Conservation (phyloP, 2,113 vertebrate species). For the Dasypus novemcinctus region DNA sequence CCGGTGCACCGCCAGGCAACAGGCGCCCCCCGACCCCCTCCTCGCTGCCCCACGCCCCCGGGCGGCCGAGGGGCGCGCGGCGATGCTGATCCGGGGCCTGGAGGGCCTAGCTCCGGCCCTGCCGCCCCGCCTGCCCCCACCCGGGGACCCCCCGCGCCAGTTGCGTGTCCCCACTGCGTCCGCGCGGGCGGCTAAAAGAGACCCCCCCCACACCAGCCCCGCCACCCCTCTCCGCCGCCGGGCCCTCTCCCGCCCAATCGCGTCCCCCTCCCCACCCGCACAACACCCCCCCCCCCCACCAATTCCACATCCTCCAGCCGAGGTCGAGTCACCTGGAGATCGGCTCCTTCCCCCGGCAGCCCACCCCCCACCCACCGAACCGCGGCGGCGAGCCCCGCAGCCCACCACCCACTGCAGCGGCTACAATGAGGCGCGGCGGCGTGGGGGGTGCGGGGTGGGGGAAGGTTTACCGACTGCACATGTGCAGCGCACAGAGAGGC, state of each 20-base stretch:
- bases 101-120: background rate
- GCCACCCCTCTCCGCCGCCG: background rate
- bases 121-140: background rate
- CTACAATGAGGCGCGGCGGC: background rate
- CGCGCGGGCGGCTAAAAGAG: constrained; percentile 15
- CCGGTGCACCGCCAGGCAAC: background rate
- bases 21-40: background rate
- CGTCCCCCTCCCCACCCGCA: background rate
- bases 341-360: background rate
- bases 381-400: background rate
- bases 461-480: constrained; percentile 57
- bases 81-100: constrained; percentile 8
- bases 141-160: background rate
- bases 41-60: background rate
- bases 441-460: background rate
- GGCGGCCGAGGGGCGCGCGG: background rate
- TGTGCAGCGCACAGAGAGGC: constrained; percentile 46
- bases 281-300: background rate
- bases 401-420: constrained; percentile 3
- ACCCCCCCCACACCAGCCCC: background rate
- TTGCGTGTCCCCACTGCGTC: background rate
- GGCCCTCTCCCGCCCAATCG: background rate
- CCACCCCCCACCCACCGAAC: background rate
- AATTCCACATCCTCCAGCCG: background rate
- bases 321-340: background rate